phyloP scores from a whole-genome alignment of 2,797 vertebrate genomes.

The Pseudochirops cupreus region DNA sequence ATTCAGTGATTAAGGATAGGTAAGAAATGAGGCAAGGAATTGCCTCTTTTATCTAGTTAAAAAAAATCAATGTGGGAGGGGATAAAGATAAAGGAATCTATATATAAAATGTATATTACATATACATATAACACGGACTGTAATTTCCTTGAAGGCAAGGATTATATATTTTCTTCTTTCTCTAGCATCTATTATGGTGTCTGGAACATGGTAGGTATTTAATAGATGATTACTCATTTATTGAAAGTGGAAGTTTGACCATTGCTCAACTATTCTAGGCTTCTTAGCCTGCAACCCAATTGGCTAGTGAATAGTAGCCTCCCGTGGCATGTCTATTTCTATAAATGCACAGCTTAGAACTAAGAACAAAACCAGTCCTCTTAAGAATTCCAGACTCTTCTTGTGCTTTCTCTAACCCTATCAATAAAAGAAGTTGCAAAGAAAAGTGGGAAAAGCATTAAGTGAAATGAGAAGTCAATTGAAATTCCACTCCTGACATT shows the following conservation, averaged over 20 bases:
- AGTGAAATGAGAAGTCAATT: background rate
- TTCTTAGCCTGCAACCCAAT: background rate
- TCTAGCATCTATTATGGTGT: background rate
- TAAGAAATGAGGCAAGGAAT: background rate
- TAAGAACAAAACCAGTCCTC: background rate
- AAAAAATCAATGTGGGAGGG: background rate
- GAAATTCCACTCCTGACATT: background rate
- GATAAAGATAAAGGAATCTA: background rate
- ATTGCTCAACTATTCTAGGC: background rate
- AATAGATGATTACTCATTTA: background rate
- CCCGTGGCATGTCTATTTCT: background rate
- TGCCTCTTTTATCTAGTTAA: background rate
- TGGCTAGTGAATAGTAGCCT: background rate
- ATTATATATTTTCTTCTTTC: background rate
- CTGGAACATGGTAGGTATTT: background rate
- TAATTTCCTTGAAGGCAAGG: background rate
- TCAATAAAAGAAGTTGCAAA: background rate
- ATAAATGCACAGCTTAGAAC: background rate
- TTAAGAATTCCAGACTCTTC: background rate
- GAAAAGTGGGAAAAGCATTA: background rate
- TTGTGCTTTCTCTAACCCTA: background rate
- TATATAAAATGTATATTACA: background rate
- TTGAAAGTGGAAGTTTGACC: background rate
- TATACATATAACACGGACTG: background rate
- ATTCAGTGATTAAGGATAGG: background rate